Conservation (phyloP, 2,797 vertebrate species). For the Dendrocincla fuliginosa region DNA sequence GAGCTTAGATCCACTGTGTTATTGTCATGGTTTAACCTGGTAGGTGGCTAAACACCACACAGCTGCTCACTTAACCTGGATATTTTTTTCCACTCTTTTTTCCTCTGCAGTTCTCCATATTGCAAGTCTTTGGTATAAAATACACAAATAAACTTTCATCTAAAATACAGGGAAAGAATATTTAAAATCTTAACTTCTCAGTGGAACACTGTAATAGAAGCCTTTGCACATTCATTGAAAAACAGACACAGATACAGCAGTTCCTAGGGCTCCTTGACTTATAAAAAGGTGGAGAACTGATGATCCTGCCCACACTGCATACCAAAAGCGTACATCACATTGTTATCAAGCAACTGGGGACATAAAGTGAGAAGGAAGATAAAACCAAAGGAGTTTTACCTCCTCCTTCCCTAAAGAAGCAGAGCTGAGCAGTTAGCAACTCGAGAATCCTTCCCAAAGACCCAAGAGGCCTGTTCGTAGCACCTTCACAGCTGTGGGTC, state of each 20-base stretch:
- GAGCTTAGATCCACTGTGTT: neutral
- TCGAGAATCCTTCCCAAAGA: neutral
- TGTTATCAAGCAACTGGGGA: neutral
- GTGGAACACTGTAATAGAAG: neutral
- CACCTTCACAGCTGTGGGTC: neutral
- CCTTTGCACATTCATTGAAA: neutral
- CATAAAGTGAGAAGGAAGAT: neutral
- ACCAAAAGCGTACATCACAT: neutral
- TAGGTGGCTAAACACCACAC: neutral
- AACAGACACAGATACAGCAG: neutral
- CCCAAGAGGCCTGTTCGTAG: neutral
- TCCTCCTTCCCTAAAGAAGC: neutral
- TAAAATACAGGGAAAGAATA: neutral
- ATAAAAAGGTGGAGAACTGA: neutral
- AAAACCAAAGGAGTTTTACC: neutral
- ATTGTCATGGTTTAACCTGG: neutral
- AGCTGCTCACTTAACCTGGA: neutral
- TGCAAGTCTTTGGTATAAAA: neutral
- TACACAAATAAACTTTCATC: neutral
- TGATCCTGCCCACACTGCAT: neutral
- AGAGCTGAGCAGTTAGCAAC: neutral
- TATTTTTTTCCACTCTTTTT: neutral
- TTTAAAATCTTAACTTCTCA: neutral
- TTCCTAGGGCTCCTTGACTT: neutral
- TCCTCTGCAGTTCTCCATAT: neutral